Base-by-base conservation (phyloP, 2,888 invertebrate species). In the Ellobium chinense region DNA sequence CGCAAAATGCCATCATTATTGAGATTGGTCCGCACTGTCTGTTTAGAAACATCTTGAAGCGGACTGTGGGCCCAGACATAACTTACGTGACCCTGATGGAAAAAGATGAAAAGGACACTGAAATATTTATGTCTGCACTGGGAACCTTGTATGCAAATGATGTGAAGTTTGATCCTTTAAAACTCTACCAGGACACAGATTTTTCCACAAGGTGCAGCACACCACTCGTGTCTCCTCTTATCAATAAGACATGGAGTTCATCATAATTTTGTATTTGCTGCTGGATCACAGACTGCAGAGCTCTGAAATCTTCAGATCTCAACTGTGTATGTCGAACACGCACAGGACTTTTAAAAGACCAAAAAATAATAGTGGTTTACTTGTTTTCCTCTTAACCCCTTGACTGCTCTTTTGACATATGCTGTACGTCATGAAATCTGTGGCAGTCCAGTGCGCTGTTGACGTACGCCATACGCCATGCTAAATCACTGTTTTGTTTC, bases 11-110 rank as follows among this genome's bases (percentile, higher is more conserved):
- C 7, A 94, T 99, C 86, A 95, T 96, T 84, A 95, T 99, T 90
- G 99, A 99, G 88, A 91, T 99, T 89, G 98, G 99, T 12, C 98
- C 99, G n/a, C 98, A 98, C 93, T 96, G 97, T 89, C 95, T 99
- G 85, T 95, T 99, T 85, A 98, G 98, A 94, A 97, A 98, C 27
- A 96, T 99, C 91, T 94, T 99, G 39, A 96, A 97, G 91, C 95
- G 99, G 87, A 96, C 97, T 14, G 94, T 97, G 1, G 95, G 95
- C 0, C 91, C 95, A 75, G 95, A 95, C 2, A 95, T 96, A 82
- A 95, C 95, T 80, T 96, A 96, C 92, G 94, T 98, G 87, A 96
- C 97, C 83, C 95, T 99, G 66, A 96, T 98, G 93, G 98, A 98
- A 89, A 94, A 96, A 84, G 96, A 96, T 87, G 93, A 95, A 24